Percentiles rank a stretch among this genome's conserved stretches.
phyloP scores from a whole-genome alignment of 2,797 vertebrate species.

The Knipowitschia caucasica region DNA sequence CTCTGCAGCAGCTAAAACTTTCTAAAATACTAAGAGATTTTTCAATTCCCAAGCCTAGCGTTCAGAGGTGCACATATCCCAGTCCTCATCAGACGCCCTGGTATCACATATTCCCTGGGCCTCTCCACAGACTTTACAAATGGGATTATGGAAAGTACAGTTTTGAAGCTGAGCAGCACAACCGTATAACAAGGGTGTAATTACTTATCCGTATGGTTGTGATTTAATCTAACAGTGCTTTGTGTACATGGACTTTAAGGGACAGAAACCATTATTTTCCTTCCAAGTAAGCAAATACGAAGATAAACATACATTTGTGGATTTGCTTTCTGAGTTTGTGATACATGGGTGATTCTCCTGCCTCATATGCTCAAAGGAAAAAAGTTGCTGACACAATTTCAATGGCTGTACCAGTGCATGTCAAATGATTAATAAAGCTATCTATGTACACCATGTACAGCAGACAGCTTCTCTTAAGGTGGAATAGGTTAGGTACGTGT shows the following conservation, averaged over 20 bases:
- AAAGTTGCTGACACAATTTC: no score
- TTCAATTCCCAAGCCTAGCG: slow-evolving; percentile 63
- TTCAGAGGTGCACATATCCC: slow-evolving; percentile 40
- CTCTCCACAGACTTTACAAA: slow-evolving; percentile 42
- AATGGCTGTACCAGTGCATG: no score
- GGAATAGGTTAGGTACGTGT: no score
- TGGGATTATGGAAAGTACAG: slow-evolving; percentile 46
- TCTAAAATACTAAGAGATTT: slow-evolving; percentile 58
- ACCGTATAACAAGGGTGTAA: slow-evolving; percentile 58
- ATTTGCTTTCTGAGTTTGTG: no score
- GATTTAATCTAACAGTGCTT: slow-evolving; percentile 32
- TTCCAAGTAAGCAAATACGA: slow-evolving; percentile 46
- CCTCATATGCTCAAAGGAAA: no score
- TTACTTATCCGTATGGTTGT: slow-evolving; percentile 62
- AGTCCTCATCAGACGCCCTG: slow-evolving; percentile 46
- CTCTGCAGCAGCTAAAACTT: slow-evolving; percentile 49
- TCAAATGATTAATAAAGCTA: no score
- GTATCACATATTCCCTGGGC: slow-evolving; percentile 53
- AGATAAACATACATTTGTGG: no score
- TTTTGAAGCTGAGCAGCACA: slow-evolving; percentile 48
- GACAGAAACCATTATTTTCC: slow-evolving; percentile 60
- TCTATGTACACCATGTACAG: no score
- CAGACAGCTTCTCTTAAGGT: no score
- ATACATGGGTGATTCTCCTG: no score
- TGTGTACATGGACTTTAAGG: slow-evolving; percentile 50